These are phyloP conservation scores for Cydia strobilella DNA, from an alignment of 1,140 invertebrate genomes.

Conservation along the genomic window DNA sequence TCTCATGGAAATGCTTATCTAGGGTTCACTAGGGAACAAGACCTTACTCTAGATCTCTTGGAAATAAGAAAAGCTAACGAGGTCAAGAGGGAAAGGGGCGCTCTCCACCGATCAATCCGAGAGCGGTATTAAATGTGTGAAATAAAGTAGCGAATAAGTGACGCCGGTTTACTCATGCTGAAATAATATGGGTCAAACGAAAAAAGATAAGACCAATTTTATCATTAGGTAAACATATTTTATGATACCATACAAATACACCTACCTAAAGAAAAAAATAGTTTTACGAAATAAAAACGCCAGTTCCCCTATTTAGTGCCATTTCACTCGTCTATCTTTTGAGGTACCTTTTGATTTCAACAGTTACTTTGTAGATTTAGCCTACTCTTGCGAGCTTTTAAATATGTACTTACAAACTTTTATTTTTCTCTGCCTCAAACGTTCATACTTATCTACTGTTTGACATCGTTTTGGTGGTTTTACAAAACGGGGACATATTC, in stretches of 20 bases:
- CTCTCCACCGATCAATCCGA: constrained; percentile 6
- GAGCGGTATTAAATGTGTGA: not conserved
- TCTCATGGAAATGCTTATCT: not conserved
- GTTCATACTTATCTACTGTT: too few species aligned
- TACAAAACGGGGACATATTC: too few species aligned
- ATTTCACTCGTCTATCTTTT: too few species aligned
- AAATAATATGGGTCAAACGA: not conserved
- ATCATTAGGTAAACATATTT: not conserved
- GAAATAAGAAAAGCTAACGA: constrained; percentile 11
- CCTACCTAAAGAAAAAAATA: not conserved
- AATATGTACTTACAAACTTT: too few species aligned
- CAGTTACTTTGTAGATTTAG: too few species aligned
- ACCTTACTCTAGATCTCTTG: not conserved
- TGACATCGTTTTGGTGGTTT: too few species aligned
- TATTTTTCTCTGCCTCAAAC: too few species aligned
- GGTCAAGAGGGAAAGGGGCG: not conserved
- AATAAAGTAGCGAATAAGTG: not conserved
- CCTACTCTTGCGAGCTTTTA: too few species aligned
- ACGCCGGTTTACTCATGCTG: not conserved
- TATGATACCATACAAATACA: not conserved
- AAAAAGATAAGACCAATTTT: not conserved
- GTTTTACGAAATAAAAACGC: too few species aligned
- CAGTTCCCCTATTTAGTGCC: too few species aligned
- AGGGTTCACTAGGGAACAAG: not conserved
- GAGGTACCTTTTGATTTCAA: too few species aligned